Evolutionary conservation across 2,797 vertebrate genomes (phyloP).

Genomic region (Cynodonichthys magdalenae): DNA sequence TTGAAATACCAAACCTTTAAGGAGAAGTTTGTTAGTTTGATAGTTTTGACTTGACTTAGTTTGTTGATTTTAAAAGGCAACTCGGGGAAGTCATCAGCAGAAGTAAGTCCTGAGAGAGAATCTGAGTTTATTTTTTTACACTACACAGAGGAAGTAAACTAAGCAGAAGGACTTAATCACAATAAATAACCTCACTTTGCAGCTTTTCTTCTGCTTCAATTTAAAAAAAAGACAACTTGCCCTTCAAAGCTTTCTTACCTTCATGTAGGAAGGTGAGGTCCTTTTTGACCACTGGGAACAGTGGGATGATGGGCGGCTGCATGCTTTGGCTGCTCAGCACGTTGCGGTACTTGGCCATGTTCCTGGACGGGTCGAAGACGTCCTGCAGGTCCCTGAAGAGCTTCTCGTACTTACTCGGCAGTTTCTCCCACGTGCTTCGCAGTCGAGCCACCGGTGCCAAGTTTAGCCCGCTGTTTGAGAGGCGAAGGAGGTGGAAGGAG

Average conservation of each 20-base stretch:
- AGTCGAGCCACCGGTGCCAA: slow-evolving; percentile 92
- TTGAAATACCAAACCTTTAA: slow-evolving; percentile 2
- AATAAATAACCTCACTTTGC: not conserved
- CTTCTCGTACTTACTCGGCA: slow-evolving; percentile 96
- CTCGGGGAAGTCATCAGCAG: slow-evolving; percentile 47
- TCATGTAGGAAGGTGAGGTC: slow-evolving; percentile 98
- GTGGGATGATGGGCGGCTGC: slow-evolving; percentile 96
- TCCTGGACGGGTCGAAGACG: slow-evolving; percentile 95
- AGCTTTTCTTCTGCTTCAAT: too few species aligned
- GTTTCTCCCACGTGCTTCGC: slow-evolving; percentile 93
- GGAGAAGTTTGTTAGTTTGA: slow-evolving; percentile 25
- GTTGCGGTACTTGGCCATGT: slow-evolving; percentile 98
- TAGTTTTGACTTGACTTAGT: slow-evolving; percentile 24
- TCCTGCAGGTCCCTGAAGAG: slow-evolving; percentile 95
- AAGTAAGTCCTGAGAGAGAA: slow-evolving; percentile 45
- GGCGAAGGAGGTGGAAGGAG: slow-evolving; percentile 8
- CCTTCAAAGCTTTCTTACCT: slow-evolving; percentile 75
- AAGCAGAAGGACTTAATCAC: not conserved
- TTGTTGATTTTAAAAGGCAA: slow-evolving; percentile 4
- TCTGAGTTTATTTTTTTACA: slow-evolving; percentile 21
- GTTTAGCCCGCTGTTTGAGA: slow-evolving; percentile 87
- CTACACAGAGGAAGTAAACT: slow-evolving; percentile 32
- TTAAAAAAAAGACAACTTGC: too few species aligned
- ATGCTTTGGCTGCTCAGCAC: slow-evolving; percentile 96
- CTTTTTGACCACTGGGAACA: slow-evolving; percentile 98